A percentile compares a stretch with the other conserved stretches of the same genome.
Evolutionary conservation across 2,797 vertebrate genomes (phyloP).

Genomic region (Pangasius sanitwongsei): DNA sequence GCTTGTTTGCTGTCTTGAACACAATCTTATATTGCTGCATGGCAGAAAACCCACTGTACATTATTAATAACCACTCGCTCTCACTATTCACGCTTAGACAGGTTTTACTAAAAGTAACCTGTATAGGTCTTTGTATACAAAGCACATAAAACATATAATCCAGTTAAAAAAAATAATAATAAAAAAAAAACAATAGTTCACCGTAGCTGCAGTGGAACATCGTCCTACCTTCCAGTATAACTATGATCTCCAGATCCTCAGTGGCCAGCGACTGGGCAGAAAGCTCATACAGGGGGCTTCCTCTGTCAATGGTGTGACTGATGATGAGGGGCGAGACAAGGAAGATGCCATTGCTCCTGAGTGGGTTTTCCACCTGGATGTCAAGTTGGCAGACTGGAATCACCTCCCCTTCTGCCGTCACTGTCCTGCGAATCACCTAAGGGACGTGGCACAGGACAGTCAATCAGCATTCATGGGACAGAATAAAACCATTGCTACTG

Average conservation of each 20-base stretch:
- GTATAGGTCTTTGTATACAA: background rate
- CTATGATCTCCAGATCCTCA: conserved; percentile 92
- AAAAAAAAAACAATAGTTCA: background rate
- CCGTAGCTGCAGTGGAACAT: background rate
- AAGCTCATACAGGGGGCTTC: conserved; percentile 93
- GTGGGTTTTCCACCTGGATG: conserved; percentile 93
- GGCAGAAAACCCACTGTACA: background rate
- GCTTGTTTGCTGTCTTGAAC: background rate
- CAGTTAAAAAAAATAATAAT: background rate
- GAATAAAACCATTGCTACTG: background rate
- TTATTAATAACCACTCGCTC: background rate
- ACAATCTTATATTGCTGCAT: background rate
- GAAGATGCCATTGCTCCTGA: conserved; percentile 95
- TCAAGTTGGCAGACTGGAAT: conserved; percentile 94
- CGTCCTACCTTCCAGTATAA: conserved; percentile 87
- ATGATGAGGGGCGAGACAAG: conserved; percentile 93
- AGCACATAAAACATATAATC: background rate
- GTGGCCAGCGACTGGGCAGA: conserved; percentile 82
- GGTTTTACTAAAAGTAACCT: background rate
- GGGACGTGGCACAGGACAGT: background rate
- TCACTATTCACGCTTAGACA: background rate
- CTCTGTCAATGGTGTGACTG: conserved; percentile 90
- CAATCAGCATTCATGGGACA: background rate
- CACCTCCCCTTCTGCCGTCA: conserved; percentile 92
- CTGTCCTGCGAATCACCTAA: conserved; percentile 87